A percentile compares a stretch with the other conserved stretches of the same genome.
phyloP scores from a whole-genome alignment of 2,888 invertebrate genomes.

The Agrochola circellaris region DNA sequence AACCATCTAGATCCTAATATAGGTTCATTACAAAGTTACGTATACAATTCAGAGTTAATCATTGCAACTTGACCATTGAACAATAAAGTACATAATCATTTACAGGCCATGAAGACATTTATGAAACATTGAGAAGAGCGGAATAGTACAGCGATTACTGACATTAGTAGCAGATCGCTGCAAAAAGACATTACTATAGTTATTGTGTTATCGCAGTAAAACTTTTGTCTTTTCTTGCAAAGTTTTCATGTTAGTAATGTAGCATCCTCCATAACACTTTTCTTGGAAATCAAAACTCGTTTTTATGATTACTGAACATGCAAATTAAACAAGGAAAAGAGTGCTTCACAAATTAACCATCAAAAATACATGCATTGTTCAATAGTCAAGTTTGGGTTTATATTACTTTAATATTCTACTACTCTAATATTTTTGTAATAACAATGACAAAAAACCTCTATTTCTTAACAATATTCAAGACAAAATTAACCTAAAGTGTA shows the following conservation, averaged over 20 bases:
- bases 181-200: background rate
- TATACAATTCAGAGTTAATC: background rate
- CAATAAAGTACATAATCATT: background rate
- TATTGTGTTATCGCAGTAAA: background rate
- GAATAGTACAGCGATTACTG: background rate
- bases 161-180: background rate
- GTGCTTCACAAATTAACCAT: background rate
- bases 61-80: background rate
- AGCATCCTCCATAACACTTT: background rate
- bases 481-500: slow-evolving; percentile 18
- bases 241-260: background rate
- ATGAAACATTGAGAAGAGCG: background rate
- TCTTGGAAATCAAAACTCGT: background rate
- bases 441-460: slow-evolving; percentile 9
- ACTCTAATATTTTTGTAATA: too few relatives aligned
- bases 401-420: slow-evolving; percentile 2
- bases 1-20: background rate
- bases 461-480: slow-evolving; percentile 32
- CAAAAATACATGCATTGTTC: background rate
- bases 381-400: background rate
- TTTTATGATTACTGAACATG: background rate
- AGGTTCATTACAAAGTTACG: background rate
- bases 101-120: background rate
- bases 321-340: background rate
- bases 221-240: background rate